phyloP scores from a whole-genome alignment of 1,140 invertebrate genomes.

The Anthonomus grandis region DNA sequence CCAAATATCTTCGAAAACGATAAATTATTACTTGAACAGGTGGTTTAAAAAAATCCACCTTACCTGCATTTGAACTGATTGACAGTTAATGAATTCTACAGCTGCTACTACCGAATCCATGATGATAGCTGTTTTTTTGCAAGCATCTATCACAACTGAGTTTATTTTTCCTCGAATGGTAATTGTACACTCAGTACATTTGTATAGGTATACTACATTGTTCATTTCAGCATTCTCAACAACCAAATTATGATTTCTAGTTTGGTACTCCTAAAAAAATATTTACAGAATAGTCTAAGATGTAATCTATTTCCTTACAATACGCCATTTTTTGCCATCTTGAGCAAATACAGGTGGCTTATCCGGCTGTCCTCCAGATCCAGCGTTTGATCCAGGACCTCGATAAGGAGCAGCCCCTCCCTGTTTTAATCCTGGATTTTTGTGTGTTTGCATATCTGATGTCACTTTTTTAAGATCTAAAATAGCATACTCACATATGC shows the following conservation, averaged over 20 bases:
- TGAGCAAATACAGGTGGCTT: slow-evolving; percentile 81
- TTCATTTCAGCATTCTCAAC: slow-evolving; percentile 92
- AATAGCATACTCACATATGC: background rate
- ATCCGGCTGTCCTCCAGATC: slow-evolving; percentile 42
- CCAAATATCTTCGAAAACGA: slow-evolving; percentile 27
- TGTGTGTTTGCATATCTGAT: slow-evolving; percentile 98
- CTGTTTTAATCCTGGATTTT: slow-evolving; percentile 85
- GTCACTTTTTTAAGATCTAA: slow-evolving; percentile 87
- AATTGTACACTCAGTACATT: slow-evolving; percentile 84
- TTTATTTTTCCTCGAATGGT: slow-evolving; percentile 94
- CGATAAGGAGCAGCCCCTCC: slow-evolving; percentile 79
- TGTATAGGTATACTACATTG: slow-evolving; percentile 96
- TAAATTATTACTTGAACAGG: background rate
- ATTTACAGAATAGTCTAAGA: background rate
- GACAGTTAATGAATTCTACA: slow-evolving; percentile 97
- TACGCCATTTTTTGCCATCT: slow-evolving; percentile 95
- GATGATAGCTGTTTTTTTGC: slow-evolving; percentile 93
- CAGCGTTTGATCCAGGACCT: slow-evolving; percentile 49
- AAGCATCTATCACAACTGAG: slow-evolving; percentile 92
- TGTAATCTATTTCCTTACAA: slow-evolving; percentile 53
- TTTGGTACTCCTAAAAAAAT: slow-evolving; percentile 71
- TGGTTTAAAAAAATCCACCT: background rate
- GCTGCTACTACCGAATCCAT: slow-evolving; percentile 94
- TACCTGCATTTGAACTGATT: slow-evolving; percentile 96
- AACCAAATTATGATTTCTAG: slow-evolving; percentile 74